phyloP scores from a whole-genome alignment of 2,797 vertebrate species.

The Pangasius mekongensis region DNA sequence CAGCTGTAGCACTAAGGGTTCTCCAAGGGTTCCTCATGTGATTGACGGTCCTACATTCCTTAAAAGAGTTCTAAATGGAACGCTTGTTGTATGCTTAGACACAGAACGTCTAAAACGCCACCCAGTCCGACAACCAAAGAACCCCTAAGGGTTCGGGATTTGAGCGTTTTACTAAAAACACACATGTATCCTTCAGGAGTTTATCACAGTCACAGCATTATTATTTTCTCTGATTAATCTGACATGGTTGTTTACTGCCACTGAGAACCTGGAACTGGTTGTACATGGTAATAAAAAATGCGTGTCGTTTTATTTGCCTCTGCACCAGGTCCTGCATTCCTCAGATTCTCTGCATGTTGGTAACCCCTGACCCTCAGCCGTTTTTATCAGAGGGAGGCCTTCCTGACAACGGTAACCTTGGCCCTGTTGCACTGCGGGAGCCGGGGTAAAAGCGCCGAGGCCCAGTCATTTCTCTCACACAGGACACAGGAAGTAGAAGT shows the following conservation, averaged over 20 bases:
- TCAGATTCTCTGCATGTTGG: conserved; percentile 54
- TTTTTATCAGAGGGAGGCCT: conserved; percentile 44
- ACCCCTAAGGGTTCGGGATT: neutral
- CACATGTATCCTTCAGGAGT: neutral
- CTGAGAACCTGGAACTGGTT: neutral
- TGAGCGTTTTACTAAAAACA: neutral
- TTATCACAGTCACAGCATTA: neutral
- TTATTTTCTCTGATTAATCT: neutral
- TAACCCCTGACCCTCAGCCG: conserved; percentile 43
- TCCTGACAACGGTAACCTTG: conserved; percentile 56
- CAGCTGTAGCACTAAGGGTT: neutral
- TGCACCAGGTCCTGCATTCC: conserved; percentile 45
- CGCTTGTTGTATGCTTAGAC: neutral
- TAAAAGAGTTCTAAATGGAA: neutral
- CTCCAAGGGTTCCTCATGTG: neutral
- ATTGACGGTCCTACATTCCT: neutral
- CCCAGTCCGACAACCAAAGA: neutral
- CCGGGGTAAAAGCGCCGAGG: conserved; percentile 15
- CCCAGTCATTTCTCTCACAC: conserved; percentile 28
- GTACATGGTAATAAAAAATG: neutral
- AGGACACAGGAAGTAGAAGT: conserved; percentile 57
- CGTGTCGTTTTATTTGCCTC: conserved; percentile 27
- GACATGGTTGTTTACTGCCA: neutral
- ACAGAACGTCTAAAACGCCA: neutral
- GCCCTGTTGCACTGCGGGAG: conserved; percentile 28